phyloP scores from a whole-genome alignment of 2,888 invertebrate species.

The Drosophila paramelanica region DNA sequence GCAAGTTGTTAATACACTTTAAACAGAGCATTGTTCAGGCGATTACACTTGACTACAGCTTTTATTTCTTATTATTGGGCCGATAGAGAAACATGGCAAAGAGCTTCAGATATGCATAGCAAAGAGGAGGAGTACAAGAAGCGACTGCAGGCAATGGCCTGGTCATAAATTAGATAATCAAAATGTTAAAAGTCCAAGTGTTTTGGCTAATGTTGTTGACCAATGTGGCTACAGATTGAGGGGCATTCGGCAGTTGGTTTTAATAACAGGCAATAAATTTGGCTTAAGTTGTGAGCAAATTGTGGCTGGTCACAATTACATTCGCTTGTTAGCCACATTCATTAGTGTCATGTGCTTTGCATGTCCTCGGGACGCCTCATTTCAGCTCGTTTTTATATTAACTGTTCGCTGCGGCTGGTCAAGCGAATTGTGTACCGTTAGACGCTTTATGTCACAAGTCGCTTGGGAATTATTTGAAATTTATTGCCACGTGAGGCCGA shows the following conservation, averaged over 20 bases:
- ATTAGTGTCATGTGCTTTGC: conserved; percentile 71
- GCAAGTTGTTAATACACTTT: too few relatives aligned
- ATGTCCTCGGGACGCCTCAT: conserved; percentile 34
- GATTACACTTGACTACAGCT: neutral
- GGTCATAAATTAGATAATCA: conserved; percentile 71
- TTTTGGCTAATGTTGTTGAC: conserved; percentile 18
- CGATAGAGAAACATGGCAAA: conserved; percentile 52
- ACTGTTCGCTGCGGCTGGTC: conserved; percentile 34
- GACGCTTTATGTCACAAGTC: conserved; percentile 58
- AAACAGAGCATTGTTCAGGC: too few relatives aligned
- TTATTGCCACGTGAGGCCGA: conserved; percentile 66
- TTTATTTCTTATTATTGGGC: neutral
- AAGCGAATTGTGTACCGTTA: conserved; percentile 45
- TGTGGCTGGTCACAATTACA: conserved; percentile 66
- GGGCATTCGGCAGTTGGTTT: conserved; percentile 26
- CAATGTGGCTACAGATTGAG: conserved; percentile 50
- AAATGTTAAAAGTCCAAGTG: conserved; percentile 58
- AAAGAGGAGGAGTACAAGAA: conserved; percentile 7
- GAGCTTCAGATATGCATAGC: conserved; percentile 16
- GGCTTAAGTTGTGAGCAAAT: conserved; percentile 61
- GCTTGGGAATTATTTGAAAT: conserved; percentile 61
- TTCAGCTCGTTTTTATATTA: conserved; percentile 27
- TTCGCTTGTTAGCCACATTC: conserved; percentile 53
- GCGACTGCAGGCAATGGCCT: conserved; percentile 12
- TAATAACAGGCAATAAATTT: conserved; percentile 50